Base-by-base conservation (phyloP, 2,113 vertebrate genomes). In the Scomber scombrus region DNA sequence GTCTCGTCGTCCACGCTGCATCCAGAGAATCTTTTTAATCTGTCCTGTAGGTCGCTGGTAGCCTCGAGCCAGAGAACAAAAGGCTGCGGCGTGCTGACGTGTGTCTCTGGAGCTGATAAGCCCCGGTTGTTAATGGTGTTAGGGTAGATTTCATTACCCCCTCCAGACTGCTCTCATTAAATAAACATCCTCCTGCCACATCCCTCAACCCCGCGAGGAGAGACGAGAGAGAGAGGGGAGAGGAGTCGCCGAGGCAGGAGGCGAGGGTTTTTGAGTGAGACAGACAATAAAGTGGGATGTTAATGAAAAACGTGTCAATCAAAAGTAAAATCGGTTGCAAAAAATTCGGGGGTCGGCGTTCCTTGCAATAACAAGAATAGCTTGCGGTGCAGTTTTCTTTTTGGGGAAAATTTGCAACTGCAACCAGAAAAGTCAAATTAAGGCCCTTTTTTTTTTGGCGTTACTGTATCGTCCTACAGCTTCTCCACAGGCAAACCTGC, bases 121-220 rank as follows among this genome's bases (percentile, higher is more conserved):
- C 71, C 71, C 80, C 31, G 81, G 80, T 93, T 91, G 89, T 92
- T 93, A 92, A 94, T 94, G 90, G 90, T 90, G 89, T 92, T 87
- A 88, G 88, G 90, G 90, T 89, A 90, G 93, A 94, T 94, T 94
- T 93, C 92, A 94, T 94, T 93, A 94, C 91, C 91, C 90, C 90
- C 91, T 93, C 90, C 92, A 92, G 91, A 93, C 93, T 87, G 86
- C 80, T 87, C 91, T 93, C 93, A 94, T 94, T 91, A 94, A 94
- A 93, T 93, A 94, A 94, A 93, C 93, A 94, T 94, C 82, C 78
- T 80, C 85, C 84, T 89, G 90, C 91, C 91, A 92, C 91, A 91
- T 93, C 90, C 60, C 77, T 93, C 93, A 93, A 26, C 70, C 83
- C 74, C 14, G 68, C 4, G 75, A 84, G 81, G 1, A 63, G 75